A percentile compares a stretch with the other conserved stretches of the same genome.
These are phyloP conservation scores for Tursiops truncatus DNA, from an alignment of 2,113 vertebrate species.

Conservation along the genomic window DNA sequence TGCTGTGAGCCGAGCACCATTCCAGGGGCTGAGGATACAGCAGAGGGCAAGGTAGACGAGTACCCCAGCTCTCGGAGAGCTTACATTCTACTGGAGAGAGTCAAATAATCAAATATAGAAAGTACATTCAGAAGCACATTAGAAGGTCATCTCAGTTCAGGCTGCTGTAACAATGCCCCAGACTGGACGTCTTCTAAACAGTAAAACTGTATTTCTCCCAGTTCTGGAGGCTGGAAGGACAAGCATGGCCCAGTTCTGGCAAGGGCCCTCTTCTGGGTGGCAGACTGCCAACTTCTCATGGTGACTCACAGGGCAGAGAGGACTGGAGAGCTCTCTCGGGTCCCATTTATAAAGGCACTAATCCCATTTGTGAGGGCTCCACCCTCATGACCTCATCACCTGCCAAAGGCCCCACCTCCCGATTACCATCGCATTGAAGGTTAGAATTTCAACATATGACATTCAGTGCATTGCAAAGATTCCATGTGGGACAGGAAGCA, in stretches of 20 bases:
- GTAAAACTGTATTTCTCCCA: not conserved
- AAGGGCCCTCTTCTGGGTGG: accelerated
- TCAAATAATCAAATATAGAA: accelerated
- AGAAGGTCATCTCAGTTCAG: accelerated
- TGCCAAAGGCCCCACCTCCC: not conserved
- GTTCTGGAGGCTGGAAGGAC: no score
- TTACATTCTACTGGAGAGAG: no score
- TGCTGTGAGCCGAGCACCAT: accelerated
- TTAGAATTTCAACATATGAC: not conserved
- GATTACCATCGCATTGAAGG: not conserved
- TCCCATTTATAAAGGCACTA: not conserved
- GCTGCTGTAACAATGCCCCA: not conserved
- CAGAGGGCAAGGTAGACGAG: accelerated
- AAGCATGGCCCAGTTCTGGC: accelerated
- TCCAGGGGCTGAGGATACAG: not conserved
- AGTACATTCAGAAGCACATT: accelerated
- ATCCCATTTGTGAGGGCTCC: not conserved
- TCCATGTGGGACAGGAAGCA: not conserved
- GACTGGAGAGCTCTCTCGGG: not conserved
- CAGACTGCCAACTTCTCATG: accelerated
- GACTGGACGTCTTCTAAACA: accelerated
- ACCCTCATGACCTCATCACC: accelerated
- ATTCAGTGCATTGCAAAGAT: accelerated
- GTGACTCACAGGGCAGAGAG: not conserved
- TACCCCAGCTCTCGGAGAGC: accelerated